Conservation (phyloP, 1,140 invertebrate species). For the Panulirus ornatus region DNA sequence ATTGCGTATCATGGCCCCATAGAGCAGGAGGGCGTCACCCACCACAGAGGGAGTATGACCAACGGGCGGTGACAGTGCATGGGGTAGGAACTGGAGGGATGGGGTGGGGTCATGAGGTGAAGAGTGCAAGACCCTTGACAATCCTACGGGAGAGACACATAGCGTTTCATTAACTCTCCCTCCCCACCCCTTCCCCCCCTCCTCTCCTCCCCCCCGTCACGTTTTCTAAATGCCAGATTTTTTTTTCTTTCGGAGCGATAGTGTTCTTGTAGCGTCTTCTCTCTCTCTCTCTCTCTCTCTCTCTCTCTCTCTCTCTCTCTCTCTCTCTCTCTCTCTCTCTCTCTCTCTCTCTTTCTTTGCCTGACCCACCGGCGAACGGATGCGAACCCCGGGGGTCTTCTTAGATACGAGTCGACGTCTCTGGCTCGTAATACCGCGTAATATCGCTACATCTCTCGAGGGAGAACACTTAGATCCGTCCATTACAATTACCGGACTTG, state of each 20-base stretch:
- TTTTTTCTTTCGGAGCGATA: background rate
- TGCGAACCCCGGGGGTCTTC: too few relatives aligned
- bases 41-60: too few relatives aligned
- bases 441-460: too few relatives aligned
- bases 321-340: background rate
- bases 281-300: constrained; percentile 43
- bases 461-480: too few relatives aligned
- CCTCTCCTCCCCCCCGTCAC: background rate
- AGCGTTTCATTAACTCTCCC: constrained; percentile 44
- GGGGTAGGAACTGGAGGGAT: background rate
- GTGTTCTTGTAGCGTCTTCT: background rate
- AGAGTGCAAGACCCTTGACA: background rate
- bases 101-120: background rate
- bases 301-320: constrained; percentile 27
- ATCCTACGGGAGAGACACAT: constrained; percentile 2
- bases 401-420: too few relatives aligned
- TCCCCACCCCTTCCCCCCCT: constrained; percentile 10
- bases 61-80: too few relatives aligned
- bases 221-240: background rate
- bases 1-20: too few relatives aligned
- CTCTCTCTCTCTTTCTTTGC: background rate
- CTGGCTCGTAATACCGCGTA: too few relatives aligned
- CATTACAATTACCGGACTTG: too few relatives aligned
- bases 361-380: too few relatives aligned
- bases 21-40: too few relatives aligned